These are phyloP conservation scores for Elmis aenea DNA, from an alignment of 2,888 invertebrate species.

Conservation along the genomic window DNA sequence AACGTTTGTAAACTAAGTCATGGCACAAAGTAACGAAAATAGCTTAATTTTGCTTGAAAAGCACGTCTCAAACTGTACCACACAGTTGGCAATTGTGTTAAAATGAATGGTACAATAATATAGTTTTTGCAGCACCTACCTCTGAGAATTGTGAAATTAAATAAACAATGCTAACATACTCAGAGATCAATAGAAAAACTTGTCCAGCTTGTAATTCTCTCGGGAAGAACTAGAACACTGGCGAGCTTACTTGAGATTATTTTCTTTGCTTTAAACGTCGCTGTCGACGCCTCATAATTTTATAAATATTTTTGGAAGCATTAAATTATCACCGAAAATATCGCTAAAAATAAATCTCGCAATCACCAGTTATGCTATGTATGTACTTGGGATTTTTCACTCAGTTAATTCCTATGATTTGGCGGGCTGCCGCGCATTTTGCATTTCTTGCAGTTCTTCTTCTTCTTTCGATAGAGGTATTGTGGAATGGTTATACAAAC, in stretches of 20 bases:
- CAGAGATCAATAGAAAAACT: constrained; percentile 33
- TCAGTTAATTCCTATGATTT: constrained; percentile 12
- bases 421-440: constrained; percentile 31
- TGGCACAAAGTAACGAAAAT: constrained; percentile 21
- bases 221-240: constrained; percentile 16
- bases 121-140: constrained; percentile 35
- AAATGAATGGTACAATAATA: constrained; percentile 44
- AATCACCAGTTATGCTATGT: constrained; percentile 8
- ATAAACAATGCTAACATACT: constrained; percentile 38
- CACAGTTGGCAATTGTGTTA: constrained; percentile 42
- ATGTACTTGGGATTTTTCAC: background rate
- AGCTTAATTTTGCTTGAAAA: constrained; percentile 13
- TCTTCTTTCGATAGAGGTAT: constrained; percentile 74
- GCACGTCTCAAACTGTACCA: constrained; percentile 21
- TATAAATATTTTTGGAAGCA: constrained; percentile 25
- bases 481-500: constrained; percentile 86
- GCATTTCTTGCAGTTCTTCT: constrained; percentile 61
- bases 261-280: constrained; percentile 15
- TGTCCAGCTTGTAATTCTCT: constrained; percentile 31
- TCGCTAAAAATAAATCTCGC: constrained; percentile 8
- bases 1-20: constrained; percentile 13
- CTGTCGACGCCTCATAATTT: constrained; percentile 17
- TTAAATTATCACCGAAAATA: constrained; percentile 31
- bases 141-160: constrained; percentile 41
- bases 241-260: constrained; percentile 18